These are phyloP conservation scores for Eumacrocentrus americanus DNA, from an alignment of 2,888 invertebrate genomes.

Conservation along the genomic window DNA sequence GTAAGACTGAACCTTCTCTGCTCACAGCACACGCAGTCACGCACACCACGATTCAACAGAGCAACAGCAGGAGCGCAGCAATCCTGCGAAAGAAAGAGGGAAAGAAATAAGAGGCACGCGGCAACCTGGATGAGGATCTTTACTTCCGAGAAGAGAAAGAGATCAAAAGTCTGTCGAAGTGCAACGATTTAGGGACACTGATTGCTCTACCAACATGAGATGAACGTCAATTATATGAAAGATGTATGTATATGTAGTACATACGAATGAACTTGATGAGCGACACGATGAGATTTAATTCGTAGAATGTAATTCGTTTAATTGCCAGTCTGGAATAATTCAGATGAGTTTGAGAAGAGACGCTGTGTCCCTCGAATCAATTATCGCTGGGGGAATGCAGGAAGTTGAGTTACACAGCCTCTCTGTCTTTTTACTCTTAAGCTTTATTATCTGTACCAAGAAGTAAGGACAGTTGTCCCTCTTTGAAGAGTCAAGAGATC, in stretches of 20 bases:
- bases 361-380: constrained; percentile 16
- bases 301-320: constrained; percentile 6
- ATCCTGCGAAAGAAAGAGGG: neutral
- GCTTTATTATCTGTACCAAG: constrained; percentile 37
- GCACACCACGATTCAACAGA: too few relatives aligned
- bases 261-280: neutral
- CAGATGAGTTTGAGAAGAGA: neutral
- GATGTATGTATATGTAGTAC: too few relatives aligned
- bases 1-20: neutral
- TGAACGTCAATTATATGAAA: neutral
- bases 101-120: neutral
- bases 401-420: too few relatives aligned
- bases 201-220: neutral
- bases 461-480: too few relatives aligned
- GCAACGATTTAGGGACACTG: neutral
- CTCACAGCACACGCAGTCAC: neutral
- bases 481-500: too few relatives aligned
- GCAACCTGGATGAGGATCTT: neutral
- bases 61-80: too few relatives aligned
- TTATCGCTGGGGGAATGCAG: constrained; percentile 10
- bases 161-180: neutral
- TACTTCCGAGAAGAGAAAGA: neutral
- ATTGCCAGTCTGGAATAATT: neutral
- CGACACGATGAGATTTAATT: constrained; percentile 5
- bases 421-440: too few relatives aligned